phyloP scores from a whole-genome alignment of 2,113 vertebrate genomes.

The Chloroceryle aenea region DNA sequence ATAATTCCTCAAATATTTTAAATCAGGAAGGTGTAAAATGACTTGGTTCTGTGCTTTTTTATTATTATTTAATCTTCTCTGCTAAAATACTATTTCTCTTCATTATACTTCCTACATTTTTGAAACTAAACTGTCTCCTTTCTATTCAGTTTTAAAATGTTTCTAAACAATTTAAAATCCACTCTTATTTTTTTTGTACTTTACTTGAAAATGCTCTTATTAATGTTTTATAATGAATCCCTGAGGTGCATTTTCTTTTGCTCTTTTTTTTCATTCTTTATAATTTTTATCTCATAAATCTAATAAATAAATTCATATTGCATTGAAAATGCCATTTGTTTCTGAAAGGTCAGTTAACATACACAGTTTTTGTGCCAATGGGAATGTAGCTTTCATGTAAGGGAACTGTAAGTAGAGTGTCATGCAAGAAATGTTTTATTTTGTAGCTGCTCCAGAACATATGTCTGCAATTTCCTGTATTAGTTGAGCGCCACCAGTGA shows the following conservation, averaged over 20 bases:
- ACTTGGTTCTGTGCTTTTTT: not conserved
- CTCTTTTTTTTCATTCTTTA: accelerated
- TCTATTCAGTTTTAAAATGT: not conserved
- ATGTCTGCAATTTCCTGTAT: not conserved
- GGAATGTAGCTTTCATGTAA: not conserved
- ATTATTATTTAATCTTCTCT: no score
- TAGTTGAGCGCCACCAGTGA: not conserved
- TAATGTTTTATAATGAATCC: not conserved
- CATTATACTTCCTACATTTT: not conserved
- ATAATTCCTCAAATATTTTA: not conserved
- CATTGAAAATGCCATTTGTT: slow-evolving; percentile 3
- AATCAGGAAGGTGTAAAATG: not conserved
- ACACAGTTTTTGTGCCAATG: not conserved
- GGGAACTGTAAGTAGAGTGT: not conserved
- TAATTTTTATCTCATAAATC: not conserved
- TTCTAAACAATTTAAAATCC: not conserved
- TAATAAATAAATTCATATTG: not conserved
- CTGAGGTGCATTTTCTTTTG: not conserved
- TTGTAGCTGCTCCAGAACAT: not conserved
- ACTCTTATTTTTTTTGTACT: not conserved
- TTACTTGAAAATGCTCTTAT: not conserved
- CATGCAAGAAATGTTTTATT: not conserved
- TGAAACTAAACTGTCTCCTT: not conserved
- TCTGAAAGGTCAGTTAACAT: slow-evolving; percentile 26
- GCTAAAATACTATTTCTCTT: not conserved